Conservation (phyloP, 2,113 vertebrate genomes). For the Corynorhinus townsendii region DNA sequence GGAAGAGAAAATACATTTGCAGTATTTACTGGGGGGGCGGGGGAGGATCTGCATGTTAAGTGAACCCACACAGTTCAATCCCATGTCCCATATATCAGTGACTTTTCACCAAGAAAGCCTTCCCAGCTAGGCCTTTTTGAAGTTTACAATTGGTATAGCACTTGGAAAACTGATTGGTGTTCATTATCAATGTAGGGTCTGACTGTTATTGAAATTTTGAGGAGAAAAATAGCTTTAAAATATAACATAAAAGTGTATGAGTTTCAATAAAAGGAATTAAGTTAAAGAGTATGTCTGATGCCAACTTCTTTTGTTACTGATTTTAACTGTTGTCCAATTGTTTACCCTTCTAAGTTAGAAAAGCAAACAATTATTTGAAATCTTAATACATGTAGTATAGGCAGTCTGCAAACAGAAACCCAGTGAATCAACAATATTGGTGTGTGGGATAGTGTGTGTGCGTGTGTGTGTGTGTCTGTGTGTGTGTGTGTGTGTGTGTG, state of each 20-base stretch:
- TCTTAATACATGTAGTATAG: neutral
- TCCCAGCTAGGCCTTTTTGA: neutral
- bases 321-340: conserved; percentile 49
- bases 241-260: neutral
- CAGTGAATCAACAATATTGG: neutral
- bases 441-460: neutral
- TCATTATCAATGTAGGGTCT: neutral
- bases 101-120: neutral
- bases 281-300: neutral
- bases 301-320: conserved; percentile 7
- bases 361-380: conserved; percentile 61
- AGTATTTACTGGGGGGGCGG: neutral
- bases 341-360: conserved; percentile 42
- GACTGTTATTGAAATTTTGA: neutral
- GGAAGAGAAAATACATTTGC: neutral
- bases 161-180: neutral
- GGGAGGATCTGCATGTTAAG: too few relatives aligned
- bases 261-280: neutral
- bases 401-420: conserved; percentile 56
- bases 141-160: neutral
- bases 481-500: neutral
- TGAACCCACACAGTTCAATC: neutral
- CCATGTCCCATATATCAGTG: neutral
- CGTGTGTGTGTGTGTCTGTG: neutral
- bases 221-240: neutral